Conservation (phyloP, 2,113 vertebrate species). For the Xyliphius kryptos region DNA sequence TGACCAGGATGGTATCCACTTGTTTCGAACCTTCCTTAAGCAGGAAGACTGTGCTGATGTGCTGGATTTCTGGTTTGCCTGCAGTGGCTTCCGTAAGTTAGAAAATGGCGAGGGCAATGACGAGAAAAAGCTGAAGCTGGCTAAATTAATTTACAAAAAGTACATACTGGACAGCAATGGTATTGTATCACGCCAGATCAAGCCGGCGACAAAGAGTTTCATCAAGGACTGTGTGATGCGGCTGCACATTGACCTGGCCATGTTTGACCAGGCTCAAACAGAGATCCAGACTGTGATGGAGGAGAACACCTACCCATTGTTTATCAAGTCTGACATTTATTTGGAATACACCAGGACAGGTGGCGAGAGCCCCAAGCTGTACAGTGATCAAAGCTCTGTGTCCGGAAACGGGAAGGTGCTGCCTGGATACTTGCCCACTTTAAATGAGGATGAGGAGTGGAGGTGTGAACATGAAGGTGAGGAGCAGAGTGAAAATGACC, state of each 20-base stretch:
- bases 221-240: slow-evolving; percentile 88
- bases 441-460: slow-evolving; percentile 90
- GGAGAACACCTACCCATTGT: slow-evolving; percentile 92
- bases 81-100: slow-evolving; percentile 92
- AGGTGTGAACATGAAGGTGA: slow-evolving; percentile 71
- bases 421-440: slow-evolving; percentile 79
- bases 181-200: slow-evolving; percentile 89
- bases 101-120: slow-evolving; percentile 74
- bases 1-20: slow-evolving; percentile 90
- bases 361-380: slow-evolving; percentile 86
- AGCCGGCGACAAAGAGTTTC: slow-evolving; percentile 92
- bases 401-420: slow-evolving; percentile 77
- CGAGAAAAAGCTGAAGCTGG: slow-evolving; percentile 89
- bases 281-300: slow-evolving; percentile 93
- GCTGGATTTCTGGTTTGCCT: slow-evolving; percentile 98
- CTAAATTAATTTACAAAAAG: slow-evolving; percentile 92
- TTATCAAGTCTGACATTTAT: slow-evolving; percentile 95
- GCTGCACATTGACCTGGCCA: slow-evolving; percentile 86
- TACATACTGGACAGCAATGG: slow-evolving; percentile 87
- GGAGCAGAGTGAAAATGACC: slow-evolving; percentile 64
- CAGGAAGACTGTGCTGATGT: slow-evolving; percentile 87
- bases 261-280: slow-evolving; percentile 97
- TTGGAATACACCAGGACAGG: slow-evolving; percentile 89
- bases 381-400: slow-evolving; percentile 76
- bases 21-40: slow-evolving; percentile 90